Evolutionary conservation across 1,140 invertebrate species (phyloP).

Genomic region (Leptinotarsa texana): DNA sequence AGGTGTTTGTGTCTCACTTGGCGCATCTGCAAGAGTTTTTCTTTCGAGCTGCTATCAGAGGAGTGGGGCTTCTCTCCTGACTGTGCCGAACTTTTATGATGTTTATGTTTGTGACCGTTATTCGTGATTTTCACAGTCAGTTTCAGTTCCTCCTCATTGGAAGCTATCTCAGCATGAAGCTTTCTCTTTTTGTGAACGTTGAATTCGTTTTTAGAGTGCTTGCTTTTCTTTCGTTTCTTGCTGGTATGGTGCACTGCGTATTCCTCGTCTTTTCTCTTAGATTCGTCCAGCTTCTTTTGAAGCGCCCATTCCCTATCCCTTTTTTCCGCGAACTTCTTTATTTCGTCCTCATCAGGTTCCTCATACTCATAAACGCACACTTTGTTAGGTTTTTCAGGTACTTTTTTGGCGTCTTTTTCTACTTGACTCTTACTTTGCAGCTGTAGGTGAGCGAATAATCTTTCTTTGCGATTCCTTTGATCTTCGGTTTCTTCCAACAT

Average conservation of each 20-base stretch:
- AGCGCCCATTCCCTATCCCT: constrained; percentile 53
- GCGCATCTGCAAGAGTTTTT: constrained; percentile 53
- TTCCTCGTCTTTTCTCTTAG: constrained; percentile 38
- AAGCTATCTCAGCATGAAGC: constrained; percentile 52
- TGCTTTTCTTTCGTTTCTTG: constrained; percentile 52
- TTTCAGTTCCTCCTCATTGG: constrained; percentile 50
- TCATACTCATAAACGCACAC: constrained; percentile 52
- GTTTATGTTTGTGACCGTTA: constrained; percentile 53
- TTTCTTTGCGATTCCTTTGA: constrained; percentile 45
- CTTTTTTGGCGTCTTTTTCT: constrained; percentile 32
- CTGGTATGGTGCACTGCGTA: constrained; percentile 42
- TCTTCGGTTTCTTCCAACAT: constrained; percentile 37
- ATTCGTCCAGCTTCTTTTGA: constrained; percentile 50
- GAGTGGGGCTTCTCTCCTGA: constrained; percentile 28
- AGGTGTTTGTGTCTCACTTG: constrained; percentile 52
- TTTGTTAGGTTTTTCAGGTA: constrained; percentile 37
- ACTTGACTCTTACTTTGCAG: constrained; percentile 49
- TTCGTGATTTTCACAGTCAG: constrained; percentile 54
- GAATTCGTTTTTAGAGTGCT: constrained; percentile 51
- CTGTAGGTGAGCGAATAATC: constrained; percentile 48
- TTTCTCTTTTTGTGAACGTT: constrained; percentile 49
- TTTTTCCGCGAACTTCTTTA: constrained; percentile 52
- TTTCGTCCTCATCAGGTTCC: constrained; percentile 53
- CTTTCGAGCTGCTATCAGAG: constrained; percentile 43
- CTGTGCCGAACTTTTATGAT: constrained; percentile 44